Evolutionary conservation across 2,113 vertebrate species (phyloP).

Genomic region (Pteronura brasiliensis): DNA sequence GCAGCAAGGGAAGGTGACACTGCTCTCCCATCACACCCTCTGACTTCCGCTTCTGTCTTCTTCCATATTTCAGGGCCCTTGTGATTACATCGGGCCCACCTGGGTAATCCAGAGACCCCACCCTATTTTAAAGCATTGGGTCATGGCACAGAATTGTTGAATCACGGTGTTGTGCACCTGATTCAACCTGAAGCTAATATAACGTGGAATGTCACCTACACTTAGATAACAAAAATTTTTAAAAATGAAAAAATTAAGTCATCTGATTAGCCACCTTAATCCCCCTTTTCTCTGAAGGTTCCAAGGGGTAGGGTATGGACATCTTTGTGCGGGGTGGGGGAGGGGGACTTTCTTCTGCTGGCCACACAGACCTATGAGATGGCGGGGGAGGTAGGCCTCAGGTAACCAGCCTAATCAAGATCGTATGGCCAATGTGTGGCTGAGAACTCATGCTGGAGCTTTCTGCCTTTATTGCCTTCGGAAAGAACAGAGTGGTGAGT

Average conservation of each 20-base stretch:
- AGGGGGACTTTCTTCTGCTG: not conserved
- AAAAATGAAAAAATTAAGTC: not conserved
- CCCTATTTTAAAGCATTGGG: not conserved
- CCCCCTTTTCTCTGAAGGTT: not conserved
- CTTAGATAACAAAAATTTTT: not conserved
- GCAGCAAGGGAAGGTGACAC: not conserved
- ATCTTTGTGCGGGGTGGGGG: not conserved
- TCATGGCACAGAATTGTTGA: not conserved
- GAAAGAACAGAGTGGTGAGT: not conserved
- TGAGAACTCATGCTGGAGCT: not conserved
- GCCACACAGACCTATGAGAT: not conserved
- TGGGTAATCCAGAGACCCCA: not conserved
- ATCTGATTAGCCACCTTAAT: not conserved
- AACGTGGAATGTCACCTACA: not conserved
- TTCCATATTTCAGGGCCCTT: not conserved
- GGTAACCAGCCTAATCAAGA: not conserved
- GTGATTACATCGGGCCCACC: not conserved
- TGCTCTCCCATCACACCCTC: not conserved
- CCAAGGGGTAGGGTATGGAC: not conserved
- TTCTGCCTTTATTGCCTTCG: not conserved
- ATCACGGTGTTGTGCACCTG: not conserved
- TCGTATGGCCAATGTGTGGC: not conserved
- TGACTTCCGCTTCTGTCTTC: not conserved
- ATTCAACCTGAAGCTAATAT: not conserved
- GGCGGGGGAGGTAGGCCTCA: not conserved